Base-by-base conservation (phyloP, 2,113 vertebrate genomes). In the Ardeotis arabs region DNA sequence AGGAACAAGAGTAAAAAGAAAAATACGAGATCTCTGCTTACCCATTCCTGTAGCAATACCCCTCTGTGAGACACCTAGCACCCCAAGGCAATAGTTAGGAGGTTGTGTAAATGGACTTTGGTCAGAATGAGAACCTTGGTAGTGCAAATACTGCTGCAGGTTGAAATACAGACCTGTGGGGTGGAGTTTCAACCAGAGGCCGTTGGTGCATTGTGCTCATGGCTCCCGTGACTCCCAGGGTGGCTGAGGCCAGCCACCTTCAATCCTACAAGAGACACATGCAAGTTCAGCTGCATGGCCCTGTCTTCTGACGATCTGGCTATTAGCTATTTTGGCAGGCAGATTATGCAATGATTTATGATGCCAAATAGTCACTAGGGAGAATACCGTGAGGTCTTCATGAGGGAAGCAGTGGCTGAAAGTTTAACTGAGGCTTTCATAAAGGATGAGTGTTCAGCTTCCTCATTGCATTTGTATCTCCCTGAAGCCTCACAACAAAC, bases 241-340 rank as follows among this genome's bases (percentile, higher is more conserved):
- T 35, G 21, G 31, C 50, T 60, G 33, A 10, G n/a, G 7, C n/a
- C 64, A 72, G 73, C 22, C 13, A 15, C 62, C 33, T 44, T 23
- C 2, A 5, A 12, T 29, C 49, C 70, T 49, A 2, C 6, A 7
- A 37, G 49, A 63, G 58, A 9, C 6, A 24, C 0, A 2, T 11
- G 44, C 53, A 83, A 50, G 67, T 45, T 35, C 28, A 52, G 58
- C 58, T 35, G 41, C 50, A 28, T 3, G 10, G 45, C 56, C 41
- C 47, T 33, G 15, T 58, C 55, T 58, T 80, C 17, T 35, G n/a
- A 17, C 1, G 2, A 11, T 12, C 55, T 49, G 69, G 19, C 47
- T 59, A 7, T 9, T 41, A 58, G 66, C 29, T 44, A 19, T 35
- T 67, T 37, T 41, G 28, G 31, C 28, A 63, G 56, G 49, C 74